Conservation (phyloP, 30 jellyfish, hydroid and myxozoan genomes). For the Turritopsis dohrnii region DNA sequence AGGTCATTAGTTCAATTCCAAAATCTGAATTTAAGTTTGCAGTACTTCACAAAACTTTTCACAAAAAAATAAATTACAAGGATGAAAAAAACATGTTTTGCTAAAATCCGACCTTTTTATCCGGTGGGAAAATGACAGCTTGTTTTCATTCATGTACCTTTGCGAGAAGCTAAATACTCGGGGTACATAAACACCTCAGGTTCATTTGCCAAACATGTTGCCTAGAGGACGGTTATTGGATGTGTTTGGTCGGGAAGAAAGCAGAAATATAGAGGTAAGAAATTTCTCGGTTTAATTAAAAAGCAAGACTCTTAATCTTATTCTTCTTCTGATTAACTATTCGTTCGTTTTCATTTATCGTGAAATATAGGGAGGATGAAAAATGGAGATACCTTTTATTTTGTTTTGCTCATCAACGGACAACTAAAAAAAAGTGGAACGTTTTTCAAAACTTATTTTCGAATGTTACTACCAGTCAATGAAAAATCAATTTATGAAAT, state of each 20-base stretch:
- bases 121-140: not conserved
- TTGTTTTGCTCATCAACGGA: too few relatives aligned
- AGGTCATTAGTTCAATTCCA: not conserved
- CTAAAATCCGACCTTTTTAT: not conserved
- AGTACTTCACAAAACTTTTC: not conserved
- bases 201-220: not conserved
- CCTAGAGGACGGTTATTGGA: not conserved
- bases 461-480: too few relatives aligned
- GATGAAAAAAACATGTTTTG: not conserved
- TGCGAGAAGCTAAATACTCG: too few relatives aligned
- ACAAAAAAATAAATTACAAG: not conserved
- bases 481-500: too few relatives aligned
- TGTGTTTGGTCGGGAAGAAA: not conserved
- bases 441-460: too few relatives aligned
- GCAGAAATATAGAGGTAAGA: not conserved
- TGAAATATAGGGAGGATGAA: too few relatives aligned
- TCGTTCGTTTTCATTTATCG: too few relatives aligned
- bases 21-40: not conserved
- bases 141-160: not conserved
- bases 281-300: too few relatives aligned
- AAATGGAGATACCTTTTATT: too few relatives aligned
- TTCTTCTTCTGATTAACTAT: too few relatives aligned
- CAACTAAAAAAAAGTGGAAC: too few relatives aligned
- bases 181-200: too few relatives aligned
- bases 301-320: not conserved